A percentile compares a stretch with the other conserved stretches of the same genome.
phyloP scores from a whole-genome alignment of 2,888 invertebrate species.

The Tiliacea aurago region DNA sequence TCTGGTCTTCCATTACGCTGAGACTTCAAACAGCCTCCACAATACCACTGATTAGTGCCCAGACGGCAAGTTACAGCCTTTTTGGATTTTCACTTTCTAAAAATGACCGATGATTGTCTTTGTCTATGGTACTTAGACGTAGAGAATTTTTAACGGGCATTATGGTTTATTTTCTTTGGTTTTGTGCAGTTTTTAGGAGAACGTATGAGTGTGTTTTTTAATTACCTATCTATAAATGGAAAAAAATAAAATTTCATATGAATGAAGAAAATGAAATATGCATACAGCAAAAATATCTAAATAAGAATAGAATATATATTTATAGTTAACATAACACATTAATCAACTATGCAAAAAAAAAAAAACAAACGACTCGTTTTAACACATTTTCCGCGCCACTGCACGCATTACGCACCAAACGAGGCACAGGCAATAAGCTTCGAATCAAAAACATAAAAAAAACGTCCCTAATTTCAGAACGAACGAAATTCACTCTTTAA shows the following conservation, averaged over 20 bases:
- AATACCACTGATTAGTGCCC: conserved; percentile 83
- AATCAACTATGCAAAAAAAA: conserved; percentile 2
- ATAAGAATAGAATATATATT: not conserved
- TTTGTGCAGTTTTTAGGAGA: not conserved
- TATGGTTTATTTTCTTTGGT: not conserved
- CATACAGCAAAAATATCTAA: not conserved
- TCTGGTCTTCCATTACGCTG: conserved; percentile 85
- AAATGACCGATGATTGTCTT: conserved; percentile 61
- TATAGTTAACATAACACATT: not conserved
- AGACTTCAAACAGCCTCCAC: conserved; percentile 84
- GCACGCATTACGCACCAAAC: conserved; percentile 52
- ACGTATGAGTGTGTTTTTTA: not conserved
- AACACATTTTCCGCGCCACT: conserved; percentile 35
- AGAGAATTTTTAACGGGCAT: not conserved
- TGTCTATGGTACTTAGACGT: conserved; percentile 34
- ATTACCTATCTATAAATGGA: not conserved
- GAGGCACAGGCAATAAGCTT: conserved; percentile 29
- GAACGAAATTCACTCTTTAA: conserved; percentile 53
- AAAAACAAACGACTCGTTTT: not conserved
- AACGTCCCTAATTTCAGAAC: conserved; percentile 49
- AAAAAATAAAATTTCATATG: not conserved
- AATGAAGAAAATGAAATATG: not conserved
- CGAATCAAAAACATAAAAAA: conserved; percentile 37
- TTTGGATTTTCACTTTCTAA: conserved; percentile 57
- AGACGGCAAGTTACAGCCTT: conserved; percentile 61